Conservation (phyloP, 2,888 invertebrate genomes). For the Parnassius mnemosyne region DNA sequence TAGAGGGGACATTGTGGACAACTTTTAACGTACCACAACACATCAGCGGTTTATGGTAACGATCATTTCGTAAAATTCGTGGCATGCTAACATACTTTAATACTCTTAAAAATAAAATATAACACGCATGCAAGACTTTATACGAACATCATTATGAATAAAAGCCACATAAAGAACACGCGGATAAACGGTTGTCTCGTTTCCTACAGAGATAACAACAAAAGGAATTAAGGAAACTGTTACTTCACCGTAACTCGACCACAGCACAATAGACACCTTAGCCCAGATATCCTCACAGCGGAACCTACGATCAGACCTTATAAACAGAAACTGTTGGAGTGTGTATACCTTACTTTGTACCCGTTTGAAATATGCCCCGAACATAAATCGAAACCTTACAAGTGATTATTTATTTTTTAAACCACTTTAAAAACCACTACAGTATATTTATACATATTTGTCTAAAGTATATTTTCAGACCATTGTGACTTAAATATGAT, state of each 20-base stretch:
- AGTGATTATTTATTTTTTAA: no score
- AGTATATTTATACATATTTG: no score
- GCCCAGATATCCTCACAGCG: conserved; percentile 58
- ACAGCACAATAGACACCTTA: conserved; percentile 40
- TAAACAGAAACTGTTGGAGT: conserved; percentile 9
- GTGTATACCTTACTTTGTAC: no score
- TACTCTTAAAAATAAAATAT: conserved; percentile 11
- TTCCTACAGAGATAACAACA: conserved; percentile 12
- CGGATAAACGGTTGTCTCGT: conserved; percentile 14
- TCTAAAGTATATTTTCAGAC: no score
- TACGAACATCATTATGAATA: conserved; percentile 5
- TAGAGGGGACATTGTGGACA: conserved; percentile 44
- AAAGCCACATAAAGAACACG: conserved; percentile 14
- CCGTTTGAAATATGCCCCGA: no score
- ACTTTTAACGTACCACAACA: conserved; percentile 55
- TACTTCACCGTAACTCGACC: conserved; percentile 55
- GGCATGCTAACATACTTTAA: conserved; percentile 21
- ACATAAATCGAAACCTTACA: no score
- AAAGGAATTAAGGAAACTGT: conserved; percentile 58
- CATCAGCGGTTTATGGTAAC: conserved; percentile 48
- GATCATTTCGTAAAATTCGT: conserved; percentile 43
- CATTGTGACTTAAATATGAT: no score
- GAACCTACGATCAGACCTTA: conserved; percentile 46
- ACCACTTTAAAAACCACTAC: no score
- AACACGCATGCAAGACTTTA: conserved; percentile 5